Conservation (phyloP, 2,797 vertebrate species). For the Buceros bicornis region DNA sequence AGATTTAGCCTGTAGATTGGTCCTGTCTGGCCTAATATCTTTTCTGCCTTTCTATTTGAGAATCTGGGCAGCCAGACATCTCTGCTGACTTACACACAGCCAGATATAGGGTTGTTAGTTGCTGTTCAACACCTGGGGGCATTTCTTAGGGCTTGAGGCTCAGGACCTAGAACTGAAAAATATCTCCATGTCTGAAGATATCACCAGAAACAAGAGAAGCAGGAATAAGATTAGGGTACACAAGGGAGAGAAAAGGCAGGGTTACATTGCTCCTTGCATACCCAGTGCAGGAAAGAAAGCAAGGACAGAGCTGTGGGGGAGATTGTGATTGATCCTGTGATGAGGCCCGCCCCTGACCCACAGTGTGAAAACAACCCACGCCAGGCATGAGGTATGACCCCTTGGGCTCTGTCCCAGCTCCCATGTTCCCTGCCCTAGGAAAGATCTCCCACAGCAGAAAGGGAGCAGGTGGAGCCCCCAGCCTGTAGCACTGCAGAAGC, state of each 20-base stretch:
- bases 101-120: slow-evolving; percentile 1
- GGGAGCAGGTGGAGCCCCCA: neutral
- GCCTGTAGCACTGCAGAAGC: neutral
- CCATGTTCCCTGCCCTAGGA: neutral
- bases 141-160: neutral
- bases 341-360: neutral
- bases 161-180: neutral
- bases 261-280: neutral
- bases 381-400: neutral
- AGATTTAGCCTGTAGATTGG: neutral
- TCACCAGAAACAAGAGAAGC: neutral
- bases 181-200: neutral
- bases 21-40: neutral
- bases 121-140: neutral
- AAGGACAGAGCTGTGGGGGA: neutral
- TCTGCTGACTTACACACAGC: neutral
- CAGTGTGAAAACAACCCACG: neutral
- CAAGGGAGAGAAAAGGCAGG: neutral
- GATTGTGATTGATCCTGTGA: neutral
- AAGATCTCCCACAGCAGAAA: neutral
- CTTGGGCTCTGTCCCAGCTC: neutral
- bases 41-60: neutral
- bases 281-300: neutral
- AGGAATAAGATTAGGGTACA: neutral
- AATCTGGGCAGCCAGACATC: neutral